Percentiles rank a stretch among this genome's conserved stretches.
Evolutionary conservation across 1,140 invertebrate genomes (phyloP).

Genomic region (Macrocentrus cingulum): DNA sequence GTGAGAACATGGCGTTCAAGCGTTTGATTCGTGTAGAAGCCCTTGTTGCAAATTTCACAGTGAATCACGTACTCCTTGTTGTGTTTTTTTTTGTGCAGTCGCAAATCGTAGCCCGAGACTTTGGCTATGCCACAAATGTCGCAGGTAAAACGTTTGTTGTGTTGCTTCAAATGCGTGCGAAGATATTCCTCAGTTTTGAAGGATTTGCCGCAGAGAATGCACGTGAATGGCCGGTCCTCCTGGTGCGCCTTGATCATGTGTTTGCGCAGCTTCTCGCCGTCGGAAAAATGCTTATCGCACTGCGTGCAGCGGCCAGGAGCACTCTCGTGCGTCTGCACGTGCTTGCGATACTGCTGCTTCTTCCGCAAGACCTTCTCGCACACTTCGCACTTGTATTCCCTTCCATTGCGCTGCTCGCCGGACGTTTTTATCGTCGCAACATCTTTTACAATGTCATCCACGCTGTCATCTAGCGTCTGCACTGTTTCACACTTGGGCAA

Average conservation of each 20-base stretch:
- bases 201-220: constrained; percentile 60
- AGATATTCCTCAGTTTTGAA: constrained; percentile 61
- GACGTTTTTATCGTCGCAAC: constrained; percentile 28
- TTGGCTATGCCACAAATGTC: constrained; percentile 76
- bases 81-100: constrained; percentile 42
- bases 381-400: not conserved
- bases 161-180: constrained; percentile 44
- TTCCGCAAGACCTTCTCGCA: constrained; percentile 30
- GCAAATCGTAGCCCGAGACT: constrained; percentile 43
- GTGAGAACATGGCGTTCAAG: constrained; percentile 48
- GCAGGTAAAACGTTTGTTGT: constrained; percentile 80
- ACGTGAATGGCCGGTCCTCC: constrained; percentile 45
- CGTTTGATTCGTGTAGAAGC: constrained; percentile 48
- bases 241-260: constrained; percentile 35
- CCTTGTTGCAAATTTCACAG: constrained; percentile 46
- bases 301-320: constrained; percentile 5
- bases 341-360: constrained; percentile 32
- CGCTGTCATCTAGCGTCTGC: not conserved
- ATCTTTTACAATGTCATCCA: constrained; percentile 3
- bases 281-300: constrained; percentile 23
- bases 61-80: constrained; percentile 44
- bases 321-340: constrained; percentile 1
- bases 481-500: not conserved
- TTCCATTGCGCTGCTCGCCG: not conserved
- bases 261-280: constrained; percentile 29